A percentile compares a stretch with the other conserved stretches of the same genome.
Evolutionary conservation across 2,113 vertebrate genomes (phyloP).

Genomic region (Typhlomys cinereus): DNA sequence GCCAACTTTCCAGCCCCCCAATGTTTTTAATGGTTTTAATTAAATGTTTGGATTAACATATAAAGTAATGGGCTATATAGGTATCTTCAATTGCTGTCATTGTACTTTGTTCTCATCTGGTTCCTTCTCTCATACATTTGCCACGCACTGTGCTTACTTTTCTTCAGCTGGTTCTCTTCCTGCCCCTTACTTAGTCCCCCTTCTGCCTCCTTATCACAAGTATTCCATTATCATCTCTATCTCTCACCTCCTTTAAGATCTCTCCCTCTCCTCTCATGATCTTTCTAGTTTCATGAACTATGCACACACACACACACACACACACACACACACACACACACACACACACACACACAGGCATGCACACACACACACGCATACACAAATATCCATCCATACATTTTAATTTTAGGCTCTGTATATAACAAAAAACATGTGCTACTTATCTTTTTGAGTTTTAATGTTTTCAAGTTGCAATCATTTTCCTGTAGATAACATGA

Average conservation of each 20-base stretch:
- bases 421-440: no score
- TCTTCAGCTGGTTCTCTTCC: no score
- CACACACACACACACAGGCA: background rate
- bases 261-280: no score
- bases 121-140: background rate
- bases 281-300: background rate
- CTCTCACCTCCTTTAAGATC: background rate
- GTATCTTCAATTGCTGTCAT: background rate
- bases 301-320: background rate
- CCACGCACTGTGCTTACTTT: accelerated
- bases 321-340: background rate
- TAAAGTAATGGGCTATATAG: background rate
- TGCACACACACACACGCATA: no score
- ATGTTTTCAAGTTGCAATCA: no score
- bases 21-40: background rate
- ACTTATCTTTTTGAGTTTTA: no score
- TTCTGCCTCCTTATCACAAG: background rate
- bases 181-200: background rate
- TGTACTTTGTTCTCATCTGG: background rate
- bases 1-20: background rate
- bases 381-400: no score
- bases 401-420: no score
- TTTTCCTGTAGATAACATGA: no score
- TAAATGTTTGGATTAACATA: background rate
- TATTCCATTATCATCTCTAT: background rate